Evolutionary conservation across 1,140 invertebrate genomes (phyloP), one percentile per base, ranked within the genome.

Genomic region (Scaptodrosophila lebanonensis): DNA sequence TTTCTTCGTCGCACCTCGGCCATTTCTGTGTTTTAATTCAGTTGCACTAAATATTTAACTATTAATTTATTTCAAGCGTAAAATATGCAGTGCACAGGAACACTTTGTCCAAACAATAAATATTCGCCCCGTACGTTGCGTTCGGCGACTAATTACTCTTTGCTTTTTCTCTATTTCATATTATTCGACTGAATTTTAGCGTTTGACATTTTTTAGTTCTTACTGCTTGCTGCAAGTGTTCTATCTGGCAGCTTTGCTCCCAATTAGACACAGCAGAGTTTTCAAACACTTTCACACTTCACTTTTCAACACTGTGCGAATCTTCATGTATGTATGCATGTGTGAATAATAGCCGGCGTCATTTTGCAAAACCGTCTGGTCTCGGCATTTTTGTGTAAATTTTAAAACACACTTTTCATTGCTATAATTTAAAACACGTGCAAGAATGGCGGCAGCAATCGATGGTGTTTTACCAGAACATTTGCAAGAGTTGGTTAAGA

Each of bases 401-500:
- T n/a, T n/a, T n/a, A 29, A 29, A 29, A 29, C 5, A 29, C 5
- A 29, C 5, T 5, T 6, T 29, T 29, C 9, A 9, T 29, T 29
- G 27, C 5, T 6, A 29, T 6, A 29, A 32, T 44, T 5, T 36
- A 40, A 43, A 30, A 30, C 40, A 36, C 20, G 4, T 22, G 7
- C 13, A 50, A 57, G 27, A 56, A 93, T 93, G 92, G 92, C 92
- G 61, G 89, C 92, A 13, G 85, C 88, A 50, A 88, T 92, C 35
- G 86, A 89, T 27, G 92, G 92, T 54, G 89, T 93, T 52, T 90
- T 93, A 53, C 88, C 89, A 38, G 86, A 89, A 18, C 88, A 90
- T 73, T 79, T 93, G 51, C 89, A 88, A 25, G 88, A 89, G 54
- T 87, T 89, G 18, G 88, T 90, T n/a, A 86, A 87, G 15, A 87